Evolutionary conservation across 2,797 vertebrate genomes (phyloP).

Genomic region (Acomys russatus): DNA sequence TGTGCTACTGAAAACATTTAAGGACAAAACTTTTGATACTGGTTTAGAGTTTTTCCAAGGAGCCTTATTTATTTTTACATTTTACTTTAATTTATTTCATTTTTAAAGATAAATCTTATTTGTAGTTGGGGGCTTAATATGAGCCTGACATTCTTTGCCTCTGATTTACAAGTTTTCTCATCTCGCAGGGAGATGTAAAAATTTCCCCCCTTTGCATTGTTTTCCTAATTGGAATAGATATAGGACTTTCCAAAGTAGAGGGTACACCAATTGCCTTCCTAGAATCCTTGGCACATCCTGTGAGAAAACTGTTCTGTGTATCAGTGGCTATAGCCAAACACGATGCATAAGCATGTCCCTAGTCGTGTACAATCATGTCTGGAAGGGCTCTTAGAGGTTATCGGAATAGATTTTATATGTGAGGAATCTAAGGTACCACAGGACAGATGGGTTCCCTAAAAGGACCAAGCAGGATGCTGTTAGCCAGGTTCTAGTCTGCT

Average conservation of each 20-base stretch:
- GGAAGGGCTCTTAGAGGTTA: not conserved
- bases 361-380: not conserved
- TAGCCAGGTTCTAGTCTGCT: not conserved
- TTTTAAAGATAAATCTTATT: not conserved
- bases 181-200: conserved; percentile 20
- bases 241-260: not conserved
- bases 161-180: conserved; percentile 44
- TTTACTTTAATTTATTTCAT: not conserved
- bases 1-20: not conserved
- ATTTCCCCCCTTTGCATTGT: not conserved
- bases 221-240: conserved; percentile 46
- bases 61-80: not conserved
- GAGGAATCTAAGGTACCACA: not conserved
- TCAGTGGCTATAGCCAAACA: not conserved
- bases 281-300: not conserved
- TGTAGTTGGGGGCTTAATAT: not conserved
- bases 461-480: not conserved
- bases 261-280: not conserved
- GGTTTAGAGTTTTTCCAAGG: not conserved
- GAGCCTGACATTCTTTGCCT: not conserved
- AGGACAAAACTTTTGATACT: conserved; percentile 52
- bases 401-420: not conserved
- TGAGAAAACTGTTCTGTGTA: not conserved
- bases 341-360: not conserved
- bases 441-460: not conserved